A percentile compares a stretch with the other conserved stretches of the same genome.
phyloP scores from a whole-genome alignment of 2,797 vertebrate species.

The Bothrops alternatus region DNA sequence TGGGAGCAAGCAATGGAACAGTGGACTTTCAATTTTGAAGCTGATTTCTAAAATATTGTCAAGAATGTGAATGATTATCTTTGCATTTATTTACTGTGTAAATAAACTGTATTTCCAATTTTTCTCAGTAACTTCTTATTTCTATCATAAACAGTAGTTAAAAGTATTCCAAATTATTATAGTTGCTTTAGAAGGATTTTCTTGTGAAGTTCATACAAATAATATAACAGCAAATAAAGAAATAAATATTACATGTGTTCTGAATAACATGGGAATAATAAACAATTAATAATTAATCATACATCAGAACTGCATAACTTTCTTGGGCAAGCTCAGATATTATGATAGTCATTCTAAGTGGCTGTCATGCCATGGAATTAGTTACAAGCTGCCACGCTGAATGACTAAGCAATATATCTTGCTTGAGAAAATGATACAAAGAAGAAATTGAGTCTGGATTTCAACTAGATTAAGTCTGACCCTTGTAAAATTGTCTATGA shows the following conservation, averaged over 20 bases:
- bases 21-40: neutral
- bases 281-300: neutral
- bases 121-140: neutral
- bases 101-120: neutral
- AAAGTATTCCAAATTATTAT: neutral
- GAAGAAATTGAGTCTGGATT: neutral
- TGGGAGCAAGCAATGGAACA: neutral
- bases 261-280: neutral
- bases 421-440: neutral
- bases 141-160: neutral
- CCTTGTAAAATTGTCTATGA: neutral
- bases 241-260: neutral
- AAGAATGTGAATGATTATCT: neutral
- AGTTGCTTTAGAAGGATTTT: neutral
- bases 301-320: neutral
- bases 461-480: neutral
- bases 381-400: neutral
- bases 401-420: neutral
- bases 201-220: neutral
- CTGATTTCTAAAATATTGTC: neutral
- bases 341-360: neutral
- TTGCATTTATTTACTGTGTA: neutral
- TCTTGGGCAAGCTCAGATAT: neutral
- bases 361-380: neutral
- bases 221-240: neutral